Evolutionary conservation across 2,113 vertebrate species (phyloP).

Genomic region (Todiramphus chloris): DNA sequence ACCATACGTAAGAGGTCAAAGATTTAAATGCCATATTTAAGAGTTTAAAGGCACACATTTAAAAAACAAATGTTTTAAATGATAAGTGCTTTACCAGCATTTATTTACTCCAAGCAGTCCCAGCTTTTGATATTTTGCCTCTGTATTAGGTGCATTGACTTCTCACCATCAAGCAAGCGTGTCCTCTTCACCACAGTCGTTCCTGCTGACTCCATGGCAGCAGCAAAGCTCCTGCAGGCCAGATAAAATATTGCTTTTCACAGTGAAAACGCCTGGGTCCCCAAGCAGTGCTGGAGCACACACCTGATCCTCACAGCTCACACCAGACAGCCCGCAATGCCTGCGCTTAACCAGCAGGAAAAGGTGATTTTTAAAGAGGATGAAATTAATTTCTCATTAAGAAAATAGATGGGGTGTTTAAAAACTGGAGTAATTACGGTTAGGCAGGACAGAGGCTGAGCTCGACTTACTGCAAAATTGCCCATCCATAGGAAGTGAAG

Average conservation of each 20-base stretch:
- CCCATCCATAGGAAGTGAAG: neutral
- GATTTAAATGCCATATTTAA: no score
- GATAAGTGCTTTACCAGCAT: neutral
- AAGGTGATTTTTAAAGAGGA: neutral
- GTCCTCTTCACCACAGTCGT: no score
- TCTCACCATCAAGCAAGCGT: neutral
- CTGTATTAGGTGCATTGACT: no score
- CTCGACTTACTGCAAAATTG: neutral
- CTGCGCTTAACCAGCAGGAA: neutral
- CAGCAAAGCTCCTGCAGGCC: neutral
- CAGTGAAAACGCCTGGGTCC: no score
- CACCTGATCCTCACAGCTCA: neutral
- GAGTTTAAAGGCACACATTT: no score
- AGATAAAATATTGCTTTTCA: neutral
- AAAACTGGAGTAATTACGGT: neutral
- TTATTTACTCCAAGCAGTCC: neutral
- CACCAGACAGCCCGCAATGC: accelerated
- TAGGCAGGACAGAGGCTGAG: neutral
- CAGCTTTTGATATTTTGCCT: neutral
- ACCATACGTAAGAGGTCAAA: accelerated
- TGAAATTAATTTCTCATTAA: neutral
- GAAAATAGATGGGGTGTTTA: neutral
- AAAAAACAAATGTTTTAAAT: no score
- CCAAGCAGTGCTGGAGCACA: neutral
- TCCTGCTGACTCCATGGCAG: neutral